These are phyloP conservation scores for Drosophila mettleri DNA, from an alignment of 2,888 invertebrate species.

Conservation along the genomic window DNA sequence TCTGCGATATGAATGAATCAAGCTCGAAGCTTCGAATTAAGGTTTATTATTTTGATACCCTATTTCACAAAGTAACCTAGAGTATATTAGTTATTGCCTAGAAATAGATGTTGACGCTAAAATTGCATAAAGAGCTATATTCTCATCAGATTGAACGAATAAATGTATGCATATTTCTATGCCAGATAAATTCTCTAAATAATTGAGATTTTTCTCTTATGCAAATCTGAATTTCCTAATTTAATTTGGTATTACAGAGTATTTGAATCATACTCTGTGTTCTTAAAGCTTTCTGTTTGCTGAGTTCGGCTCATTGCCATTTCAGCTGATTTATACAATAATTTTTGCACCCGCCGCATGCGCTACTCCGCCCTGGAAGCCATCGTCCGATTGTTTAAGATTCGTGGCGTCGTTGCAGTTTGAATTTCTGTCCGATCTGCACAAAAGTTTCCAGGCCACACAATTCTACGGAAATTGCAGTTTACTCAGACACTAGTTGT, in stretches of 20 bases:
- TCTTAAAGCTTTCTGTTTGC: not conserved
- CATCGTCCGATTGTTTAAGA: conserved; percentile 68
- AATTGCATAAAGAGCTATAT: not conserved
- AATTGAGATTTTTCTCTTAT: not conserved
- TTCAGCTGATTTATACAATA: conserved; percentile 76
- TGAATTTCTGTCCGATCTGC: conserved; percentile 69
- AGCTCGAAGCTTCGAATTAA: conserved; percentile 74
- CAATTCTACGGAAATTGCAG: conserved; percentile 63
- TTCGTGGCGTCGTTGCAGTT: conserved; percentile 74
- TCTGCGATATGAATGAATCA: conserved; percentile 69
- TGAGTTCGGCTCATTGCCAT: conserved; percentile 25
- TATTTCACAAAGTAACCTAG: not conserved
- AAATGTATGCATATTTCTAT: not conserved
- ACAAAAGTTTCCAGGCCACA: conserved; percentile 55
- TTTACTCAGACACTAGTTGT: conserved; percentile 44
- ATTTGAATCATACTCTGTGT: too few relatives aligned
- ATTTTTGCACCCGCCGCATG: conserved; percentile 38
- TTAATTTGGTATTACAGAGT: not conserved
- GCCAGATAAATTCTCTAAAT: not conserved
- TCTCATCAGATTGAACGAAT: not conserved
- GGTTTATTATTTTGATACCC: conserved; percentile 69
- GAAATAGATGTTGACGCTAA: not conserved
- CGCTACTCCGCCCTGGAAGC: conserved; percentile 17
- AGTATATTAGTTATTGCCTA: conserved; percentile 1
- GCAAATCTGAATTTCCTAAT: not conserved